These are phyloP conservation scores for Triops cancriformis DNA, from an alignment of 1,140 invertebrate species.

Conservation along the genomic window DNA sequence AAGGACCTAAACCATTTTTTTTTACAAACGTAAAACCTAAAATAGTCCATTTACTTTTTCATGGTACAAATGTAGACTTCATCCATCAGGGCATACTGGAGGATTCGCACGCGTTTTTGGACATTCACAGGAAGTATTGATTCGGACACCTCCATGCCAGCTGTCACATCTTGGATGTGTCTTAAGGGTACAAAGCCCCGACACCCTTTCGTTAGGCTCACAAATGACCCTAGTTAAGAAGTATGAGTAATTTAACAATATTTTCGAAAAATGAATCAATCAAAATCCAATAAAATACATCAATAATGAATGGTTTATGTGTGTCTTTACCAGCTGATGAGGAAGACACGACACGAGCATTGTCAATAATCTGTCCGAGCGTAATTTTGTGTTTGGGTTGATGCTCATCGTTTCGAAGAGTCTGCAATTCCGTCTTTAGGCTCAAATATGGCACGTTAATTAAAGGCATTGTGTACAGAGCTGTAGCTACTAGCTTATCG, in stretches of 20 bases:
- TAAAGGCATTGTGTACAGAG: constrained; percentile 57
- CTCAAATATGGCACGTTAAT: constrained; percentile 56
- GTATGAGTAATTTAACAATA: constrained; percentile 24
- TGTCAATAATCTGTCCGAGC: constrained; percentile 45
- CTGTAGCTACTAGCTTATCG: constrained; percentile 43
- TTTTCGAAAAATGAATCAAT: no score
- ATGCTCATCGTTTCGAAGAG: constrained; percentile 4
- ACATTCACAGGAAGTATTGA: constrained; percentile 44
- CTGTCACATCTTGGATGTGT: constrained; percentile 40
- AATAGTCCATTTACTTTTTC: constrained; percentile 37
- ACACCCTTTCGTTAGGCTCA: constrained; percentile 44
- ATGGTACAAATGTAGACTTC: constrained; percentile 50
- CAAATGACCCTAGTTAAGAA: constrained; percentile 45
- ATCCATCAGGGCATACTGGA: constrained; percentile 49
- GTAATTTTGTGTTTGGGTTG: constrained; percentile 33
- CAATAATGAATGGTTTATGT: neutral
- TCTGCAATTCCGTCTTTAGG: constrained; percentile 35
- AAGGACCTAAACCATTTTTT: constrained; percentile 28
- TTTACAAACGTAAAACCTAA: constrained; percentile 19
- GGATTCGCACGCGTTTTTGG: constrained; percentile 48
- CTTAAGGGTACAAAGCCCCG: constrained; percentile 49
- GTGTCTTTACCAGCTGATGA: constrained; percentile 7
- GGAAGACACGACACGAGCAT: constrained; percentile 41
- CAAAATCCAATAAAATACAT: constrained; percentile 9
- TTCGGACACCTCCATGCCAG: constrained; percentile 39